Base-by-base conservation (phyloP, 2,888 invertebrate genomes). In the Heliothis peltigera region DNA sequence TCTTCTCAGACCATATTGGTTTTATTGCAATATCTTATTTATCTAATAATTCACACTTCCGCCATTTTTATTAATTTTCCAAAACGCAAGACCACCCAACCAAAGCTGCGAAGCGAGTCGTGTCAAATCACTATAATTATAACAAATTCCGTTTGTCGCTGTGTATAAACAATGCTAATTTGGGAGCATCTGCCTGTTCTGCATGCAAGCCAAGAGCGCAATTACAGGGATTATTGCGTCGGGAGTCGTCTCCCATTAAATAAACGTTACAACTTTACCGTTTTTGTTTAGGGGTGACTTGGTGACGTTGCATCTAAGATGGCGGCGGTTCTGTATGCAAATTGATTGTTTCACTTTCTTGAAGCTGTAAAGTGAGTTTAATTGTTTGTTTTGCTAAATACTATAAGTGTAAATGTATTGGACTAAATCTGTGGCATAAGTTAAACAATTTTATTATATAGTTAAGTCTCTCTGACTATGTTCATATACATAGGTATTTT, bases 161-260 rank as follows among this genome's bases (percentile, higher is more conserved):
- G 76, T 70, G 58, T 79, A 83, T 88, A 90, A 91, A 91, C 91
- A 91, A 91, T 88, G 91, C 86, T 91, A 89, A 91, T 91, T 90
- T 87, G 74, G 86, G 74, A 87, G 84, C 92, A 92, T 91, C 91
- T 92, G 92, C 79, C 91, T 92, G 91, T 75, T 93, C 85, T 88
- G 90, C 87, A 92, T 92, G 92, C 92, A 89, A 84, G 83, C 86
- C 87, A 64, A 70, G 72, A 76, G 79, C 80, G 88, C 89, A 89
- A 93, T 93, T 90, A 93, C 88, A 80, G 84, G 87, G 90, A 93
- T 92, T 92, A 92, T 90, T 89, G 88, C 89, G 84, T 80, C 81
- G 82, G 79, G 82, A 84, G 89, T 87, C 87, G 87, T 84, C 84
- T 86, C 84, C 88, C 89, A 91, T 93, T 92, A 92, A 90, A 92